A percentile compares a stretch with the other conserved stretches of the same genome.
Evolutionary conservation across 2,113 vertebrate species (phyloP).

Genomic region (Leptodactylus fuscus): DNA sequence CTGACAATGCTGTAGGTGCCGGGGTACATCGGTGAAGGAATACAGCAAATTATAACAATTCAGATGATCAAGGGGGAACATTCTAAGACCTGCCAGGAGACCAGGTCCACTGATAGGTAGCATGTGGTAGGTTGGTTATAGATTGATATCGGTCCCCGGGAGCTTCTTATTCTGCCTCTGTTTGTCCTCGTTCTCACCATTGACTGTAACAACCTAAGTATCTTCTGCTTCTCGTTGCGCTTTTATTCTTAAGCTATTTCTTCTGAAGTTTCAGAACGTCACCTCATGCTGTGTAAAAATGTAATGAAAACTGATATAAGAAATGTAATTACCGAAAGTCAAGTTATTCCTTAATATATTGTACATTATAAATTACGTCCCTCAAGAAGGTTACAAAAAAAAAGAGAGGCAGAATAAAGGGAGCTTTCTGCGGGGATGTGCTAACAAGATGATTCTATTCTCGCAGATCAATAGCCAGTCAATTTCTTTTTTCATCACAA

Average conservation of each 20-base stretch:
- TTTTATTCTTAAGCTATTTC: conserved; percentile 65
- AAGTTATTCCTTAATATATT: conserved; percentile 70
- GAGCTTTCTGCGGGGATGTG: conserved; percentile 62
- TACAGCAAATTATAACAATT: too few species aligned
- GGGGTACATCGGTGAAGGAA: too few species aligned
- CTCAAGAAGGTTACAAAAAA: conserved; percentile 60
- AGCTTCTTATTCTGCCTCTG: not conserved
- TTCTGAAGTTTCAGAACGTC: conserved; percentile 61
- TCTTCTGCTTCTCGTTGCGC: not conserved
- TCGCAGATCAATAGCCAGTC: conserved; percentile 67
- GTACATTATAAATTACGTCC: conserved; percentile 68
- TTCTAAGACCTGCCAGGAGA: too few species aligned
- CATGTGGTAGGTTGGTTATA: too few species aligned
- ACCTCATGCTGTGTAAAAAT: conserved; percentile 70
- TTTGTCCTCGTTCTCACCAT: not conserved
- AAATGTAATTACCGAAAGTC: conserved; percentile 69
- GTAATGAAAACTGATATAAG: conserved; percentile 65
- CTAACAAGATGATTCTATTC: conserved; percentile 63
- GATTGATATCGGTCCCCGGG: not conserved
- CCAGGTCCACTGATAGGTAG: too few species aligned
- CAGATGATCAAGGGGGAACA: too few species aligned
- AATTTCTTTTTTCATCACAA: conserved; percentile 65
- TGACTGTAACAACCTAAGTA: conserved; percentile 56
- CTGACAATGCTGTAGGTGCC: too few species aligned
- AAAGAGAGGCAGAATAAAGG: conserved; percentile 38